Evolutionary conservation across 2,797 vertebrate genomes (phyloP), one percentile per base, ranked within the genome.

Genomic region (Sebastes matsubarae): DNA sequence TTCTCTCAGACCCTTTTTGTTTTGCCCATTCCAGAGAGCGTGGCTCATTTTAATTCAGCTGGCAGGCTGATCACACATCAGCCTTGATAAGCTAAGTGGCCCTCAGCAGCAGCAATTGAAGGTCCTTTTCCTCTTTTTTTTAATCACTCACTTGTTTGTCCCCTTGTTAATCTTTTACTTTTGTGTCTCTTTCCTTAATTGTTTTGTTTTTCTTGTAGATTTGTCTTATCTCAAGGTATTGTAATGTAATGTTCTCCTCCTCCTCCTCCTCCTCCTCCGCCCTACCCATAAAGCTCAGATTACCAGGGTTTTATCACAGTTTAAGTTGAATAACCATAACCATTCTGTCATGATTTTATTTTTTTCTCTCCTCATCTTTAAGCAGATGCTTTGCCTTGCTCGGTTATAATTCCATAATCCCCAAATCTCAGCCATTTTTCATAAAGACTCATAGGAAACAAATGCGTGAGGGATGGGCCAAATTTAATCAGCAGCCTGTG

Each of bases 401-500:
- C 87, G 91, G 91, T 85, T 87, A 85, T 95, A 97, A 97, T 95
- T 94, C 86, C 11, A 94, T 98, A 98, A 98, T 97, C 96, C 96
- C 96, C 97, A 98, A 97, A 98, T 98, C 96, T 96, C 90, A 95
- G 94, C 94, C 92, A 95, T 97, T 97, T 97, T 95, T 96, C 93
- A 95, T 94, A 89, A 94, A 94, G 92, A 95, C 89, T 94, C 94
- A 95, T 94, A 94, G 95, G 96, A 97, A 98, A 97, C 96, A 97
- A 98, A 98, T 95, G 96, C 92, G 89, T 95, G 93, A 95, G 95
- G 94, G 97, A 97, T 96, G 94, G 96, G 95, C 95, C 93, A 88
- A 97, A 97, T 97, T 96, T 96, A 98, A 99, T 98, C 97, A 97
- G 94, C 94, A 94, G 95, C 92, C 94, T 96, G 96, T 95, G 96